Evolutionary conservation across 1,140 invertebrate species (phyloP).

Genomic region (Dreissena rostriformis): DNA sequence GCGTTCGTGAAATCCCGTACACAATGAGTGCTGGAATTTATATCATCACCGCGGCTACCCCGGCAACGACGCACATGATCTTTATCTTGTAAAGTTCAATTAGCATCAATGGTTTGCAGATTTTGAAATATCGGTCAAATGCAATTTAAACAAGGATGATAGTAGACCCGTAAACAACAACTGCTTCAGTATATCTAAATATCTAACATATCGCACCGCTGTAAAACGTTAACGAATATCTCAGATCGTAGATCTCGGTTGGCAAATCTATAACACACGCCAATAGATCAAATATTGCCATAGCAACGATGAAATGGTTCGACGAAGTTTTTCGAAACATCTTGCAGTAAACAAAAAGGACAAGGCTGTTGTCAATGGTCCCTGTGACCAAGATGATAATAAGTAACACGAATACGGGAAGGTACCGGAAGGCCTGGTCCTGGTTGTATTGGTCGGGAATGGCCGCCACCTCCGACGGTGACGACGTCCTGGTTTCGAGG

Average conservation of each 20-base stretch:
- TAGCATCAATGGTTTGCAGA: too few relatives aligned
- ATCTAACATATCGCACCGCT: constrained; percentile 58
- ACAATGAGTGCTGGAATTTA: too few relatives aligned
- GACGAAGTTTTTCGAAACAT: constrained; percentile 69
- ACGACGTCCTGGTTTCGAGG: background rate
- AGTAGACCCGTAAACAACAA: too few relatives aligned
- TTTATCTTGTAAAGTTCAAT: too few relatives aligned
- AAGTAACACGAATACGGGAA: constrained; percentile 69
- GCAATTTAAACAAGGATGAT: too few relatives aligned
- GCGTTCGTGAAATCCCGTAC: too few relatives aligned
- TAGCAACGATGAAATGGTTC: constrained; percentile 73
- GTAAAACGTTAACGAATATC: constrained; percentile 71
- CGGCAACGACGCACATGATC: too few relatives aligned
- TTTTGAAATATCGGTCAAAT: too few relatives aligned
- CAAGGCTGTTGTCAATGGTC: constrained; percentile 66
- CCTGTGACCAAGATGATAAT: constrained; percentile 66
- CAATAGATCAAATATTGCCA: constrained; percentile 73
- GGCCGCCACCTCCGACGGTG: background rate
- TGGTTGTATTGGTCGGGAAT: constrained; percentile 54
- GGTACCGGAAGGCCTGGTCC: constrained; percentile 62
- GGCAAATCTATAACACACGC: constrained; percentile 72
- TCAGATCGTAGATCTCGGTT: constrained; percentile 68
- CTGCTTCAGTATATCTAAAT: too few relatives aligned
- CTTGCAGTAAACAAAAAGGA: constrained; percentile 68
- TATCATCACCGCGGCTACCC: too few relatives aligned